Evolutionary conservation across 2,113 vertebrate species (phyloP), one percentile per base, ranked within the genome.

Genomic region (Leptocoma aspasia): DNA sequence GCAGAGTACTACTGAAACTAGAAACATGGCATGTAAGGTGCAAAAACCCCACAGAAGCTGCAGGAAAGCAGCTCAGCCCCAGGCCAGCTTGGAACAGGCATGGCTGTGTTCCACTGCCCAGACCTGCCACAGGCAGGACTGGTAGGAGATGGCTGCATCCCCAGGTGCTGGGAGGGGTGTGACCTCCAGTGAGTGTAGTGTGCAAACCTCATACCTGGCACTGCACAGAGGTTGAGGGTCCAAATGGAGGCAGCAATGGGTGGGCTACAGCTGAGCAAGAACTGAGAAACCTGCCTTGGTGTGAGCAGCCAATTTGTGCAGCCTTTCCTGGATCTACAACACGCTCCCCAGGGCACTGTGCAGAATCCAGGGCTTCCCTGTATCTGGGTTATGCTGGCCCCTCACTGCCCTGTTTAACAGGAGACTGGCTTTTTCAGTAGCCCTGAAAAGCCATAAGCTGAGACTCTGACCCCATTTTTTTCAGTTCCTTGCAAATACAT

Each of bases 381-480:
- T 75, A 44, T 75, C 82, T 90, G 92, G 73, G 71, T 69, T 91
- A 77, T 5, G 10, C 87, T 68, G 82, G 92, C 73, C 50, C 33
- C 90, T 88, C 53, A 1, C 85, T 44, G 59, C 71, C 63, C 50
- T 45, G 31, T 45, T 66, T 61, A 73, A 56, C 56, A 77, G 63
- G 66, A 90, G 86, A 35, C 50, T 72, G 50, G 49, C 66, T 86
- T 92, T 94, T 90, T 77, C 90, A 93, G 64, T 52, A 93, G 85
- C 44, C 64, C 68, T 92, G 75, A 80, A 95, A 95, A 94, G 82
- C 79, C 64, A 73, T 56, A 88, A 94, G 71, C 90, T 5, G 44
- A 84, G 70, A 69, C 45, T 94, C 66, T 78, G 68, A 86, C 82
- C 85, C 72, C 31, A 20, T 90, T 91, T 96, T 95, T 84, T 93